A percentile compares a stretch with the other conserved stretches of the same genome.
Evolutionary conservation across 37 sponge, comb jelly and placozoan species (phyloP).

Genomic region (Axinella damicornis): DNA sequence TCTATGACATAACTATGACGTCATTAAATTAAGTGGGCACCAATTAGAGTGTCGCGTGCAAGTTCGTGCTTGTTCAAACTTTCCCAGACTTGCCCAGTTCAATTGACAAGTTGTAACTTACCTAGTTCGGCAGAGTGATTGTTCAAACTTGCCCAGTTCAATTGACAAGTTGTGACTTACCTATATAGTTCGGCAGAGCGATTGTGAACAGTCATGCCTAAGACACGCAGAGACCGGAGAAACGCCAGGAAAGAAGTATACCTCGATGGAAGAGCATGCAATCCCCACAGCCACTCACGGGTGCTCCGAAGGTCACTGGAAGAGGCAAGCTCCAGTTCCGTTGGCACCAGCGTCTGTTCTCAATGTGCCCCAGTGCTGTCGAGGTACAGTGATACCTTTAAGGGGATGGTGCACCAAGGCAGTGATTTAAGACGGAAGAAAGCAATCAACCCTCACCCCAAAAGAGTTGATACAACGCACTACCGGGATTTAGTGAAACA

Average conservation of each 20-base stretch:
- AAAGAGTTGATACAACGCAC: neutral
- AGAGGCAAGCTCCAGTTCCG: neutral
- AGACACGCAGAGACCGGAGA: neutral
- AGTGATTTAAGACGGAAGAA: slow-evolving; percentile 35
- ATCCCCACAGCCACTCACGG: neutral
- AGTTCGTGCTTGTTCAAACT: no score
- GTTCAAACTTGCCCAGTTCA: no score
- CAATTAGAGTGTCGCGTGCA: no score
- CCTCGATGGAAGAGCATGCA: slow-evolving; percentile 2
- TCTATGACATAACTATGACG: no score
- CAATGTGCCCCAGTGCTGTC: slow-evolving; percentile 16
- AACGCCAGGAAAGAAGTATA: neutral
- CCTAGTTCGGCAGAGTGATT: no score
- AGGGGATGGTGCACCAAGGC: slow-evolving; percentile 16
- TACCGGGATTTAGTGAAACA: slow-evolving; percentile 24
- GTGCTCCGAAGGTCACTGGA: neutral
- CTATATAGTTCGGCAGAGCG: no score
- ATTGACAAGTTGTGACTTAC: no score
- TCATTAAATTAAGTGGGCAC: no score
- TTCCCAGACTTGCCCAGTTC: no score
- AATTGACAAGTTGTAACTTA: no score
- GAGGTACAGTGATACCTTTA: neutral
- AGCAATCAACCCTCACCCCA: neutral
- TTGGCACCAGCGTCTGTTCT: neutral
- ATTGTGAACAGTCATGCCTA: neutral